A percentile compares a stretch with the other conserved stretches of the same genome.
Conservation (phyloP, 2,113 vertebrate genomes). For the Abramis brama region DNA sequence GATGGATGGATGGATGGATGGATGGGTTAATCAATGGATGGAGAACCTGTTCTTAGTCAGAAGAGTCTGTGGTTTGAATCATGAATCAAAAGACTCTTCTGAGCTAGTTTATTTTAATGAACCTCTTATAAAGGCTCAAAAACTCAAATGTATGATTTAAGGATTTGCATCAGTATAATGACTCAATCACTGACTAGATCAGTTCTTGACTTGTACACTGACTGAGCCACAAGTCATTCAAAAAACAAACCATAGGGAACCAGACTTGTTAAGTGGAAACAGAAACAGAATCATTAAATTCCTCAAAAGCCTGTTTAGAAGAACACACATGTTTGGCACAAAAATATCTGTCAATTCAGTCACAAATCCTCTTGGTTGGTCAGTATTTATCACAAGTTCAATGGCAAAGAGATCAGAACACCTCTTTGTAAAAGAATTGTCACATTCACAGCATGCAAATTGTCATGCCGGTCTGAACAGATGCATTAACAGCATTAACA, state of each 20-base stretch:
- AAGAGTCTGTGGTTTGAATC: not conserved
- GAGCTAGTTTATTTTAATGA: not conserved
- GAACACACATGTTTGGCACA: not conserved
- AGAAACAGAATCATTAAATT: not conserved
- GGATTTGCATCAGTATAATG: not conserved
- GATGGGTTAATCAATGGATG: not conserved
- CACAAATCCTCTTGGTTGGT: not conserved
- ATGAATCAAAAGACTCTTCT: not conserved
- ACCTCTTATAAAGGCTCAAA: not conserved
- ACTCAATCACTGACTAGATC: not conserved
- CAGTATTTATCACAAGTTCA: not conserved
- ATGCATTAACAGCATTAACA: not conserved
- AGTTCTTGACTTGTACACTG: not conserved
- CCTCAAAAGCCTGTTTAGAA: not conserved
- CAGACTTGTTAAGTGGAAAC: not conserved
- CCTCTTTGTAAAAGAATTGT: not conserved
- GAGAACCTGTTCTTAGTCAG: not conserved
- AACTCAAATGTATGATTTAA: not conserved
- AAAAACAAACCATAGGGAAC: not conserved
- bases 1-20: not conserved
- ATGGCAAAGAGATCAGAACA: conserved; percentile 4
- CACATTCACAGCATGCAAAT: not conserved
- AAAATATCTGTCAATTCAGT: not conserved
- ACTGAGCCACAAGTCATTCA: not conserved
- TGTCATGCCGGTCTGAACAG: not conserved